A percentile compares a stretch with the other conserved stretches of the same genome.
Conservation (phyloP, 2,797 vertebrate species). For the Peromyscus eremicus region DNA sequence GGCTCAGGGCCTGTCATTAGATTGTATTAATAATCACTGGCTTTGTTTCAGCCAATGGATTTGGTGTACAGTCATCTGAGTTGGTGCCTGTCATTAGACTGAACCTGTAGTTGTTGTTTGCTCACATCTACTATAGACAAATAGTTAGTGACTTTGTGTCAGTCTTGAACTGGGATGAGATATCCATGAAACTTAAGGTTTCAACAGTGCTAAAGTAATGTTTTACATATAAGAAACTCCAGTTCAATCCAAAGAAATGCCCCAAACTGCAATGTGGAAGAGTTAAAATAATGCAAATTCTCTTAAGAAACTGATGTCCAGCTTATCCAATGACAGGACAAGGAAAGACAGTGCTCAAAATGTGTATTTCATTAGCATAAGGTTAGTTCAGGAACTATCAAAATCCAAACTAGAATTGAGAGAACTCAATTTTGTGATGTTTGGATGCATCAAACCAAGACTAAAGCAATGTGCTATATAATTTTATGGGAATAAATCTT, state of each 20-base stretch:
- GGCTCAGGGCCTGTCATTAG: background rate
- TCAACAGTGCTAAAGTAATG: background rate
- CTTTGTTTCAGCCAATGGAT: background rate
- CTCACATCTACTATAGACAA: background rate
- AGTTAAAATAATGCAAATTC: background rate
- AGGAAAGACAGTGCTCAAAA: background rate
- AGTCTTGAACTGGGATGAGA: background rate
- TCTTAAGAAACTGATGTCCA: background rate
- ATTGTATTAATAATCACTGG: background rate
- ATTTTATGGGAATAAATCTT: constrained; percentile 41
- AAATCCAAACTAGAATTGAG: background rate
- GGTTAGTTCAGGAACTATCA: background rate
- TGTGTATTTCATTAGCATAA: background rate
- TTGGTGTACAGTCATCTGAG: background rate
- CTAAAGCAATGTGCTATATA: constrained; percentile 21
- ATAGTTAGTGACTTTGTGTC: background rate
- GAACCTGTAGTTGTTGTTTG: background rate
- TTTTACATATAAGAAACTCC: background rate
- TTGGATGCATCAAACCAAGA: background rate
- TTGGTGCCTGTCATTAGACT: background rate
- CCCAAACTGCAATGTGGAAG: background rate
- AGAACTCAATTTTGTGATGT: background rate
- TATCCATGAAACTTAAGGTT: background rate
- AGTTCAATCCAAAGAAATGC: background rate
- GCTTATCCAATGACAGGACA: background rate